Evolutionary conservation across 2,888 invertebrate genomes (phyloP), one percentile per base, ranked within the genome.

Genomic region (Polyploca ridens): DNA sequence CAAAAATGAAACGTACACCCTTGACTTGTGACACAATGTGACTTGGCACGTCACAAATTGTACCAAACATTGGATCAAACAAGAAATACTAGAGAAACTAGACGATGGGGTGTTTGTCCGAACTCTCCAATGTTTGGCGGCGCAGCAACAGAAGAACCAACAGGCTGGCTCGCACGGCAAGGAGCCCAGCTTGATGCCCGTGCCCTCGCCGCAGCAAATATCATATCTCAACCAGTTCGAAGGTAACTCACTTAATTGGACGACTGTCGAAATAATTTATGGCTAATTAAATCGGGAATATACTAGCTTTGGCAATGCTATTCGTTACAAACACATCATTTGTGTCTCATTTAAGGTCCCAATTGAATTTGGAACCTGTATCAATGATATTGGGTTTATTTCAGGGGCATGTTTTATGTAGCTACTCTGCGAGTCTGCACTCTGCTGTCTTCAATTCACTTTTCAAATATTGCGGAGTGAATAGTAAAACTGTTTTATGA

Each of bases 151-250:
- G 90, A 94, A 94, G 91, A 91, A 89, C 74, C 92, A 93, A 80
- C 90, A 91, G 72, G 81, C 86, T 77, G 84, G 85, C 75, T 75
- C 83, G 65, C 89, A 89, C 67, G 95, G 95, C 67, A 97, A 97
- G 94, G 98, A 98, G 90, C 97, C 98, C 64, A 98, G 98, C 90
- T 95, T 98, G 84, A 98, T 98, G 97, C 98, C 98, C 71, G 98
- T 99, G 81, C 98, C 99, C 74, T 98, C 98, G 73, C 99, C 99
- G 66, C 98, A 98, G 93, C 98, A 98, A 95, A 98, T 99, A 87
- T 98, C 98, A 78, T 99, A 98, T 95, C 96, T 98, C 84, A 98
- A 98, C 95, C 97, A 98, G 79, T 98, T 99, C 90, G 98, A 99
- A 95, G 98, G 94, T 94, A 94, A 94, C 79, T 79, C 72, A 75